Conservation (phyloP, 2,113 vertebrate species). For the Patagioenas fasciata region DNA sequence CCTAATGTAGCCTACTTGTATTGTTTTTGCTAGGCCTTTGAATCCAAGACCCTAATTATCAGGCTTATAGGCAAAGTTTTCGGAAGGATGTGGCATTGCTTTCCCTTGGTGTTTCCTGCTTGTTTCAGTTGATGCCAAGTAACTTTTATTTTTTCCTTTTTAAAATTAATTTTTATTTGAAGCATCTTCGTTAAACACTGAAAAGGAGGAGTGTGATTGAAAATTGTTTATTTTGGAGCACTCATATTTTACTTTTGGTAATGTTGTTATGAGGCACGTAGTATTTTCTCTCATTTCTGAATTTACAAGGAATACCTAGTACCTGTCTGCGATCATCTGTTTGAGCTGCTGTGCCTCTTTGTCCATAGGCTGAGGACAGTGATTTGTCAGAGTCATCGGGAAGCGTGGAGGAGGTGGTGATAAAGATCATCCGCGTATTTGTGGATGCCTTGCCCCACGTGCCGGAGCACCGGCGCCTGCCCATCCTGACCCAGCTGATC, state of each 20-base stretch:
- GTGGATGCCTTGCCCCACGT: constrained; percentile 93
- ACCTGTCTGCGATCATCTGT: not conserved
- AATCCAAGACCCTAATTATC: not conserved
- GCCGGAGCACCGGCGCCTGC: constrained; percentile 89
- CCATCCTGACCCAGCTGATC: constrained; percentile 85
- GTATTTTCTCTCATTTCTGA: not conserved
- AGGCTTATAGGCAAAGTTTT: not conserved
- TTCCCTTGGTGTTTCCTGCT: not conserved
- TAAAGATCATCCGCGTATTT: constrained; percentile 86
- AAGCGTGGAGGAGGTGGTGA: constrained; percentile 79
- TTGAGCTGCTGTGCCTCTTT: not conserved
- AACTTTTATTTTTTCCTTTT: not conserved
- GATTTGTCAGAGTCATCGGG: constrained; percentile 63
- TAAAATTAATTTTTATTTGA: not conserved
- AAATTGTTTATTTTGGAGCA: not conserved
- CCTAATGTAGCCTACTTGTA: not conserved
- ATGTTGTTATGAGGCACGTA: rapidly evolving
- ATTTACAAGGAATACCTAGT: not conserved
- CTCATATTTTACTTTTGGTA: rapidly evolving
- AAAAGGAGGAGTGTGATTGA: not conserved
- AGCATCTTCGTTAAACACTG: not conserved
- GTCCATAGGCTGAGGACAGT: constrained; percentile 80
- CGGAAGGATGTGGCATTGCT: not conserved
- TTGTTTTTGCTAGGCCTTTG: not conserved
- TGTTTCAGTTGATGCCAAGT: not conserved